Base-by-base conservation (phyloP, 2,113 vertebrate species). In the Rhegmatorhina hoffmannsi region DNA sequence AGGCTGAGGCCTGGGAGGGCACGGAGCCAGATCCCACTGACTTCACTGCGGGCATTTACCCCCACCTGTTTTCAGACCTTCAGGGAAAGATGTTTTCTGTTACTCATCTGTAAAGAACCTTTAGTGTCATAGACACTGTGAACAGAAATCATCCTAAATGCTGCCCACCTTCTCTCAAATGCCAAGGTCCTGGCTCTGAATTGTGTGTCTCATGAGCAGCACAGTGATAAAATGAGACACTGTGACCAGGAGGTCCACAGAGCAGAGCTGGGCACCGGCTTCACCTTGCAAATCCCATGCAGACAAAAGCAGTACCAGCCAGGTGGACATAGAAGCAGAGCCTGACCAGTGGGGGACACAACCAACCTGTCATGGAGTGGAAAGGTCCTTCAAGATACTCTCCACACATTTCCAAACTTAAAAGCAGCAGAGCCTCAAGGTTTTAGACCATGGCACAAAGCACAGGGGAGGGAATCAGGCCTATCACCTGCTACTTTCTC, bases 401-500 rank as follows among this genome's bases (percentile, higher is more conserved):
- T 85, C 38, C 60, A 58, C 59, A 62, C 31, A 56, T 11, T 93
- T 94, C 55, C 44, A 43, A 84, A 86, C n/a, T 90, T 70, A 90
- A 47, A 88, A 90, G 64, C n/a, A 75, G 52, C 16, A 67, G 66
- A 94, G 50, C 31, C 50, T 87, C 23, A 49, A 89, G 26, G 81
- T n/a, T 80, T 82, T 69, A 90, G 40, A 83, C n/a, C n/a, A 64
- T 20, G 63, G 52, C 85, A 91, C 69, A 88, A 83, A 70, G 87
- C 75, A 93, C 75, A 91, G 17, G 56, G n/a, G 24, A 85, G 17
- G 47, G 75, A 98, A 97, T 94, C 87, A 95, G 92, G 67, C 56
- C 73, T 97, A 96, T 98, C 98, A 98, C 96, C 98, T 98, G 97
- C 96, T 98, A 77, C 94, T 97, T 97, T 98, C 97, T 98, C 98